These are phyloP conservation scores for Chamaea fasciata DNA, from an alignment of 2,113 vertebrate species.

Conservation along the genomic window DNA sequence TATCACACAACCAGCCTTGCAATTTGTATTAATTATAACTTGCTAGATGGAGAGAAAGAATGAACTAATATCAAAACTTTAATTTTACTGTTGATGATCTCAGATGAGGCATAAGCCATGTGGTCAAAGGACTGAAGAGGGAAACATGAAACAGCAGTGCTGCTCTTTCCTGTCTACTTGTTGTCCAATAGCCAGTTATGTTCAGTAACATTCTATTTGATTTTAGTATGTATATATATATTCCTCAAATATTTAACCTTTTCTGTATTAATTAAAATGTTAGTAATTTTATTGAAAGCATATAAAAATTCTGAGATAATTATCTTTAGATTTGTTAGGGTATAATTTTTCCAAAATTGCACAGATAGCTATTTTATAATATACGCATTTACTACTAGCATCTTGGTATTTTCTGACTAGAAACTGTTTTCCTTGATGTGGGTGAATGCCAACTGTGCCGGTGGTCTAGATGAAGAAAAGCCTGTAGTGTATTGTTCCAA, in stretches of 20 bases:
- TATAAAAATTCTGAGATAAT: not conserved
- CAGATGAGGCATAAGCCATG: not conserved
- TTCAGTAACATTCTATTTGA: not conserved
- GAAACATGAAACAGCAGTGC: not conserved
- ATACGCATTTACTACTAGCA: not conserved
- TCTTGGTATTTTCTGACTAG: not conserved
- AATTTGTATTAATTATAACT: constrained; percentile 10
- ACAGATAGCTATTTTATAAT: not conserved
- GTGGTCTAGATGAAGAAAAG: not conserved
- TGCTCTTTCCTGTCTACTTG: not conserved
- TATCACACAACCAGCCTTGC: not conserved
- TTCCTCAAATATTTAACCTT: not conserved
- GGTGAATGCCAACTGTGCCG: not conserved
- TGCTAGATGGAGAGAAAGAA: not conserved
- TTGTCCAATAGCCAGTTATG: not conserved
- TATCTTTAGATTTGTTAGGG: not conserved
- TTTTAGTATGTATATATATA: not conserved
- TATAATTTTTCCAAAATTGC: not conserved
- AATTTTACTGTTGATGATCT: constrained; percentile 8
- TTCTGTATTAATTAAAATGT: not conserved
- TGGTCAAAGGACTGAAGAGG: not conserved
- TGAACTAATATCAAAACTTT: constrained; percentile 7
- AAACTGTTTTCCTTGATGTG: not conserved
- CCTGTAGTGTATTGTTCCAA: not conserved
- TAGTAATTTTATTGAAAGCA: not conserved